Evolutionary conservation across 2,888 invertebrate genomes (phyloP).

Genomic region (Parnassius mnemosyne): DNA sequence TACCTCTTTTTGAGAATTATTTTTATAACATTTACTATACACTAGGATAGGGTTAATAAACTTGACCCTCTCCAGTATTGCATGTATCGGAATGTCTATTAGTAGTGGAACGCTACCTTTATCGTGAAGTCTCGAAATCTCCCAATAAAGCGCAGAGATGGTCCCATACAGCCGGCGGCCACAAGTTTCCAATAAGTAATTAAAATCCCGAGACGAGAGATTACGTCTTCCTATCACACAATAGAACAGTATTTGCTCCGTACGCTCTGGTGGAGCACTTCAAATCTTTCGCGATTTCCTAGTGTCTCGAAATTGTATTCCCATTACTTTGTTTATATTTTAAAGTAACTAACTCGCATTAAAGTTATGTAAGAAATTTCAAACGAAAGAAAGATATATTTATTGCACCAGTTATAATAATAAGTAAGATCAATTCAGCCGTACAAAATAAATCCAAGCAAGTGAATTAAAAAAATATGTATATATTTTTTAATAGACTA

Average conservation of each 20-base stretch:
- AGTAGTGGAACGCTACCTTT: slow-evolving; percentile 40
- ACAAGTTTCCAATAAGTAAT: slow-evolving; percentile 80
- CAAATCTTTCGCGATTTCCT: slow-evolving; percentile 61
- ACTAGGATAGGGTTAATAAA: neutral
- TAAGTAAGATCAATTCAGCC: no score
- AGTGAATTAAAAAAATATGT: no score
- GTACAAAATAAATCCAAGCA: no score
- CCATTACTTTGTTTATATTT: slow-evolving; percentile 18
- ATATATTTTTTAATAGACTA: no score
- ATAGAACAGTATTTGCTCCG: slow-evolving; percentile 61
- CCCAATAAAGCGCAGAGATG: slow-evolving; percentile 70
- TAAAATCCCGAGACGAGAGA: slow-evolving; percentile 75
- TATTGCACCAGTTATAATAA: no score
- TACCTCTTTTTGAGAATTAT: no score
- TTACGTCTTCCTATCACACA: slow-evolving; percentile 65
- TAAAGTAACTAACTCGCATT: neutral
- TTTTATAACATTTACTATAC: no score
- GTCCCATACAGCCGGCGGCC: slow-evolving; percentile 72
- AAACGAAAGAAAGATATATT: neutral
- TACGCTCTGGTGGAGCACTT: slow-evolving; percentile 54
- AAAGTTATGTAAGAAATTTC: neutral
- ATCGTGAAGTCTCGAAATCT: slow-evolving; percentile 57
- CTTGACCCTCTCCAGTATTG: neutral
- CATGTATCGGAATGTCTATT: slow-evolving; percentile 12
- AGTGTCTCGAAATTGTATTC: slow-evolving; percentile 43